phyloP scores from a whole-genome alignment of 2,797 vertebrate genomes.

The Acridotheres tristis region DNA sequence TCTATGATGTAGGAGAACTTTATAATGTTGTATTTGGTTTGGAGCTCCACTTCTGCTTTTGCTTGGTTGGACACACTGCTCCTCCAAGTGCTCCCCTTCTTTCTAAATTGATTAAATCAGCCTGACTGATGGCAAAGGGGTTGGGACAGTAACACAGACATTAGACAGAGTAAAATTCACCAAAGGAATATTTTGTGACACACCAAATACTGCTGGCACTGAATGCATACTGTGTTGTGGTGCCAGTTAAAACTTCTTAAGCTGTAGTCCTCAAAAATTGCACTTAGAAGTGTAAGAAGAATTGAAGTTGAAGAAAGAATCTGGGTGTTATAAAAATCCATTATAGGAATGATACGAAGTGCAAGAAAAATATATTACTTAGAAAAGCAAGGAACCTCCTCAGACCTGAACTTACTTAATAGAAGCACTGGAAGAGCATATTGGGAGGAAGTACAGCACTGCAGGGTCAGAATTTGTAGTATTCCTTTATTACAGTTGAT shows the following conservation, averaged over 20 bases:
- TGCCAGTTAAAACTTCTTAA: background rate
- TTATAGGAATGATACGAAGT: background rate
- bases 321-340: background rate
- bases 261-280: background rate
- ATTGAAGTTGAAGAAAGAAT: background rate
- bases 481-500: accelerated
- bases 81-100: background rate
- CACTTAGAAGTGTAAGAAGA: background rate
- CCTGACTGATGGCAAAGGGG: background rate
- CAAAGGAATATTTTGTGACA: background rate
- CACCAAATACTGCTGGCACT: background rate
- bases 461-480: background rate
- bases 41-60: background rate
- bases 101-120: slow-evolving; percentile 3
- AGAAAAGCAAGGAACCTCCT: background rate
- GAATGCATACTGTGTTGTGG: background rate
- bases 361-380: background rate
- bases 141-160: background rate
- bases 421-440: background rate
- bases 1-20: background rate
- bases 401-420: background rate
- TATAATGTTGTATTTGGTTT: background rate
- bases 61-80: background rate
- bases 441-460: background rate
- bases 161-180: background rate